Base-by-base conservation (phyloP, 2,797 vertebrate species). In the Gastrophryne carolinensis region DNA sequence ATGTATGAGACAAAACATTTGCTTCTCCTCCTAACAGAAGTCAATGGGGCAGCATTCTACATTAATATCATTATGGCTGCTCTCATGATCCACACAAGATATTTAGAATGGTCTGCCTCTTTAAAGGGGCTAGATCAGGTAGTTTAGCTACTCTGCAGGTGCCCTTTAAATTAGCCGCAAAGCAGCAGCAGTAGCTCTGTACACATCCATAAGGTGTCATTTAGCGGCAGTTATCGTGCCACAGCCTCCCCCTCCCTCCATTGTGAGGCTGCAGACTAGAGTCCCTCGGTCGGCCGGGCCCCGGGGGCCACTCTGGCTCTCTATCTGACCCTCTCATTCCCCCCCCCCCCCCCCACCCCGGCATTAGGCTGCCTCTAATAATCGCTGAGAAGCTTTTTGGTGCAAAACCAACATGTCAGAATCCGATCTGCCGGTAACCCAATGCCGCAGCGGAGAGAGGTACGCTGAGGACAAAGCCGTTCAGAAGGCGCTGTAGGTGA, bases 361-460 rank as follows among this genome's bases (percentile, higher is more conserved):
- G 70, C 53, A 54, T 54, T 32, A 49, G 26, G 32, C 64, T 47
- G 57, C 57, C 52, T 68, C 39, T 68, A 60, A 68, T 68, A 75
- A 44, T 23, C 66, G 17, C 75, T 77, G 67, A 70, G 62, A 77
- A 53, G 49, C 60, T 71, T 71, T 77, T 71, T 77, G 75, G 75
- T 71, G 75, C 60, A 77, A 71, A 77, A 77, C 67, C 67, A 71
- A 77, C 37, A n/a, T 64, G 57, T 41, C 50, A 53, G 50, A 77
- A 65, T 39, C 5, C 12, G 67, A 64, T 54, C 75, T 32, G 8
- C 64, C 27, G 15, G 75, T 71, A 77, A 77, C 30, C 19, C 37
- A 56, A 77, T 71, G 29, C 56, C 23, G 35, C 29, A 34, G 66
- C 4, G 34, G 52, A 27, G 3, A 50, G 53, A 71, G 75, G 75